Conservation (phyloP, 2,113 vertebrate genomes). For the Neolamprologus fasciatus region DNA sequence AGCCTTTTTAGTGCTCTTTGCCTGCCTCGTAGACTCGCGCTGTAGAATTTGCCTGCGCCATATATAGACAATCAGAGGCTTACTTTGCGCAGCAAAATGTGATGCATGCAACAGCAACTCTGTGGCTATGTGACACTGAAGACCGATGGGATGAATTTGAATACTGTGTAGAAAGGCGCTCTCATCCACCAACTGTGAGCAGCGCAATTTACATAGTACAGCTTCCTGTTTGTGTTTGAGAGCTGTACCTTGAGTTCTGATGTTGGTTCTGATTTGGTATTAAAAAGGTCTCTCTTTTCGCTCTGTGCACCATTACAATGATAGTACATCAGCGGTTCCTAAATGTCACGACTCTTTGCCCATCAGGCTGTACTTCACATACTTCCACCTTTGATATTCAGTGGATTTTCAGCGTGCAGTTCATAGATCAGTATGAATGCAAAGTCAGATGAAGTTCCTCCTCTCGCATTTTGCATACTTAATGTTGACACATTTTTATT, state of each 20-base stretch:
- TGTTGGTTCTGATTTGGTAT: not conserved
- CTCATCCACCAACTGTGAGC: not conserved
- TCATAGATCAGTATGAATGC: not conserved
- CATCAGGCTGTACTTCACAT: not conserved
- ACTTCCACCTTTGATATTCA: not conserved
- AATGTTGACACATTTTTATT: not conserved
- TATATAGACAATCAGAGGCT: slow-evolving; percentile 3
- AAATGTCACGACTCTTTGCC: not conserved
- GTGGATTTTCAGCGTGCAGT: not conserved
- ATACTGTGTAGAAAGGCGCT: not conserved
- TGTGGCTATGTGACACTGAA: not conserved
- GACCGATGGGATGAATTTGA: not conserved
- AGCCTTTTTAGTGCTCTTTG: not conserved
- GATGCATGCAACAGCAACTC: not conserved
- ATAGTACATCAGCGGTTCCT: not conserved
- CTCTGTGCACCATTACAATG: not conserved
- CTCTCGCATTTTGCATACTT: not conserved
- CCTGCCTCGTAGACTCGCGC: not conserved
- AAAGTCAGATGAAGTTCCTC: not conserved
- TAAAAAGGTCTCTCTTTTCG: not conserved
- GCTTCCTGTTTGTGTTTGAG: not conserved
- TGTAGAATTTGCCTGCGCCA: not conserved
- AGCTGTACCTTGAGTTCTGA: not conserved
- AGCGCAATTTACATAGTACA: not conserved
- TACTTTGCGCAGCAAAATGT: not conserved